phyloP scores from a whole-genome alignment of 1,140 invertebrate species.

The Cotesia typhae region DNA sequence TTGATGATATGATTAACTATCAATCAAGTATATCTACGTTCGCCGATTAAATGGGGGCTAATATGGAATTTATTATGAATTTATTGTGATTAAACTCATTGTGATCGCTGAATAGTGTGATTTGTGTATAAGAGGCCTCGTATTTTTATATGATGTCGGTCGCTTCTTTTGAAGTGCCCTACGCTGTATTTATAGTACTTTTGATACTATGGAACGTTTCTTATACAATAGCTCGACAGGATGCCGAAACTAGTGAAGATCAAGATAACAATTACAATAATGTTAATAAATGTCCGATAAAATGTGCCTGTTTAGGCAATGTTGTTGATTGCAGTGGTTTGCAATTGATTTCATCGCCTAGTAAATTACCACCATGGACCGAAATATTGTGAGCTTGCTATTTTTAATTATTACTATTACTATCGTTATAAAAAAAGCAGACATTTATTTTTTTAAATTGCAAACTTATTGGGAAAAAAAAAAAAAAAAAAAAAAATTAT shows the following conservation, averaged over 20 bases:
- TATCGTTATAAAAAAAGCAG: background rate
- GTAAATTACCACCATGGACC: conserved; percentile 60
- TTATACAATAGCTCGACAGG: conserved; percentile 1
- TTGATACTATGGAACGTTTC: conserved; percentile 17
- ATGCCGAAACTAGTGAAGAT: background rate
- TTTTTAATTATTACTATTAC: background rate
- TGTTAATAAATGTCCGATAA: conserved; percentile 55
- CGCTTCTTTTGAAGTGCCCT: conserved; percentile 26
- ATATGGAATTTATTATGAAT: conserved; percentile 36
- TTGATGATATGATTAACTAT: no score
- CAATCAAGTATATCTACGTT: no score
- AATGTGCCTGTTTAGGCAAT: conserved; percentile 60
- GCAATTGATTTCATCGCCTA: conserved; percentile 58
- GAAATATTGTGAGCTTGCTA: conserved; percentile 54
- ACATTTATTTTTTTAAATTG: no score
- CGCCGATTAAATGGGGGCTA: background rate
- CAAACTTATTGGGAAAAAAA: no score
- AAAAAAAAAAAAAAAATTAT: no score
- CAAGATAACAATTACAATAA: conserved; percentile 24
- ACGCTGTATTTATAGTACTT: conserved; percentile 12
- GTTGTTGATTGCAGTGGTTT: conserved; percentile 54
- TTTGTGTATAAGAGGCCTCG: background rate
- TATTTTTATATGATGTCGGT: conserved; percentile 31
- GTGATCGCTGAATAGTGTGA: conserved; percentile 20
- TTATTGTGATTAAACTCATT: background rate